phyloP scores from a whole-genome alignment of 2,888 invertebrate genomes.

The Ochropleura plecta region DNA sequence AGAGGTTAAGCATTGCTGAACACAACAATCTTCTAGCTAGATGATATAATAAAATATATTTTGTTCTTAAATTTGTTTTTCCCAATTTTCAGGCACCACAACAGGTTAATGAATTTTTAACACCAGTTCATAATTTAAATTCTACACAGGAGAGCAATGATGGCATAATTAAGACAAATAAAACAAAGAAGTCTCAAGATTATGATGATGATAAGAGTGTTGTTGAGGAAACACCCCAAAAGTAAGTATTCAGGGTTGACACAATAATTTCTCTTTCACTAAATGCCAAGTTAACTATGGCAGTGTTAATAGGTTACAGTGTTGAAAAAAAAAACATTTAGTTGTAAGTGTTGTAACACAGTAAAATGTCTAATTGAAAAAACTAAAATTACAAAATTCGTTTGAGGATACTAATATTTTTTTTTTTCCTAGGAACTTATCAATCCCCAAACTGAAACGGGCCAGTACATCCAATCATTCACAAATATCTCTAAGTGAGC shows the following conservation, averaged over 20 bases:
- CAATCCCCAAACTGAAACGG: constrained; percentile 74
- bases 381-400: background rate
- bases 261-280: background rate
- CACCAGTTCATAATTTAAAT: constrained; percentile 73
- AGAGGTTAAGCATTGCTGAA: background rate
- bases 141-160: constrained; percentile 55
- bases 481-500: constrained; percentile 59
- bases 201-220: constrained; percentile 83
- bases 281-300: no score
- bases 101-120: constrained; percentile 73
- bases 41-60: background rate
- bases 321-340: no score
- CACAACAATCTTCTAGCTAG: background rate
- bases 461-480: constrained; percentile 65
- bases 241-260: constrained; percentile 73
- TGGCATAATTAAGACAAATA: constrained; percentile 45
- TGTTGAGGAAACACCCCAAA: constrained; percentile 88
- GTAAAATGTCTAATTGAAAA: no score
- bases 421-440: constrained; percentile 73
- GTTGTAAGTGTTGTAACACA: no score
- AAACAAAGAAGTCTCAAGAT: constrained; percentile 68
- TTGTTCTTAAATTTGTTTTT: background rate
- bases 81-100: constrained; percentile 60
- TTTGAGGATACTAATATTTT: background rate
- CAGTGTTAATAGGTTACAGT: no score